Conservation (phyloP, 2,797 vertebrate species). For the Karalla daura region DNA sequence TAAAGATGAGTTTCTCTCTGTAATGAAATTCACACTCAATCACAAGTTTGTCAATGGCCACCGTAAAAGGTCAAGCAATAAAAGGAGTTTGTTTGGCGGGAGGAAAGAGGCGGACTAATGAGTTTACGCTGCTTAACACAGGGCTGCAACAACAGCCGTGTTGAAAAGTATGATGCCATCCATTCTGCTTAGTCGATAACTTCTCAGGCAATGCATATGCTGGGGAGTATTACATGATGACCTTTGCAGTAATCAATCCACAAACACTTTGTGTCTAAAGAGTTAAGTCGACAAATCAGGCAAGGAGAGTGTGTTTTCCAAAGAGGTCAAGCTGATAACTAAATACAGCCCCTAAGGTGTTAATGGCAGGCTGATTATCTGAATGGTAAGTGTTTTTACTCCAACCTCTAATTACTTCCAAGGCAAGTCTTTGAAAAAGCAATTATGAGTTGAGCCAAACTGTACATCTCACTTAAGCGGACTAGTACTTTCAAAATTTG, state of each 20-base stretch:
- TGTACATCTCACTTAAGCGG: conserved; percentile 73
- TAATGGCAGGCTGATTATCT: conserved; percentile 79
- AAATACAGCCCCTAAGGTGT: conserved; percentile 59
- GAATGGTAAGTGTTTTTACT: conserved; percentile 68
- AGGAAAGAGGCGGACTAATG: conserved; percentile 50
- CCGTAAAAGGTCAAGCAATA: conserved; percentile 80
- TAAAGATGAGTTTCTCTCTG: conserved; percentile 76
- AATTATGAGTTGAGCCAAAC: conserved; percentile 73
- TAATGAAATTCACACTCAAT: conserved; percentile 77
- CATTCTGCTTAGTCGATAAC: conserved; percentile 78
- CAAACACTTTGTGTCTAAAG: conserved; percentile 61
- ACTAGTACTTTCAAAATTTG: conserved; percentile 67
- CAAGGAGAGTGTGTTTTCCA: conserved; percentile 24
- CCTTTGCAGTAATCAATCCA: conserved; percentile 80
- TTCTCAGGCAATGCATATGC: conserved; percentile 70
- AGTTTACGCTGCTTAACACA: conserved; percentile 68
- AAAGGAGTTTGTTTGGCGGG: conserved; percentile 59
- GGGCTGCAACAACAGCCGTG: conserved; percentile 38
- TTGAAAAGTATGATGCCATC: conserved; percentile 65
- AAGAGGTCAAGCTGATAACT: conserved; percentile 65
- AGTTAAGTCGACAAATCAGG: conserved; percentile 50
- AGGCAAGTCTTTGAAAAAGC: conserved; percentile 76
- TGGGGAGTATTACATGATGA: conserved; percentile 84
- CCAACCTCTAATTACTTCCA: conserved; percentile 74
- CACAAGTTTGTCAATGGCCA: conserved; percentile 72